Percentiles rank a stretch among this genome's conserved stretches.
Evolutionary conservation across 2,797 vertebrate genomes (phyloP).

Genomic region (Mus minutoides): DNA sequence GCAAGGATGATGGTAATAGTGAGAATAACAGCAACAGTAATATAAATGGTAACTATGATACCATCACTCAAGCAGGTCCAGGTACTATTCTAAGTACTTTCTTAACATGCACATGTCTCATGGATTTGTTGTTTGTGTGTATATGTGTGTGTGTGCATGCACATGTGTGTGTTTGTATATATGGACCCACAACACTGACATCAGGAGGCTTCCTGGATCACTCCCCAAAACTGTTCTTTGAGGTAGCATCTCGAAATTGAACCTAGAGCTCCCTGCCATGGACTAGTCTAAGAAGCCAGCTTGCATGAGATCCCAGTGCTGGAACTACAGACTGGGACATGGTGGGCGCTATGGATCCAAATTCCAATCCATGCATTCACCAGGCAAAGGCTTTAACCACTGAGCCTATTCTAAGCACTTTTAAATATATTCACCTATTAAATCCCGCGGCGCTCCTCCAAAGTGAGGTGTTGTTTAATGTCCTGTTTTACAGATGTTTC

Average conservation of each 20-base stretch:
- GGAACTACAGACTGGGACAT: too few species aligned
- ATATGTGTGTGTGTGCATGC: background rate
- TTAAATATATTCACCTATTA: constrained; percentile 27
- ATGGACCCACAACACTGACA: background rate
- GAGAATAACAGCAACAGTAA: background rate
- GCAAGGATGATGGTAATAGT: background rate
- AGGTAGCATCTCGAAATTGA: background rate
- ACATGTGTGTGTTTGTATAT: background rate
- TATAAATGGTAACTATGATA: background rate
- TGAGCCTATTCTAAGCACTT: background rate
- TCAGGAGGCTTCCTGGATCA: background rate
- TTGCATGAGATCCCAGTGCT: background rate
- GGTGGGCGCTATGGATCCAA: background rate
- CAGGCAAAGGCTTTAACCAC: too few species aligned
- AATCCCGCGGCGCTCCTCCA: background rate
- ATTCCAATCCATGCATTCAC: background rate
- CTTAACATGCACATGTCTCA: background rate
- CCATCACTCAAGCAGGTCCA: background rate
- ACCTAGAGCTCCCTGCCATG: background rate
- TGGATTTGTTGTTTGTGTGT: background rate
- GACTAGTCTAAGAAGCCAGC: background rate
- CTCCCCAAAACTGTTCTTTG: background rate
- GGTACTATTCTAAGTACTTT: background rate
- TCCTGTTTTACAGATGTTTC: constrained; percentile 34
- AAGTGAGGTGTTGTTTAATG: background rate